These are phyloP conservation scores for Salarias fasciatus DNA, from an alignment of 2,797 vertebrate genomes.

Conservation along the genomic window DNA sequence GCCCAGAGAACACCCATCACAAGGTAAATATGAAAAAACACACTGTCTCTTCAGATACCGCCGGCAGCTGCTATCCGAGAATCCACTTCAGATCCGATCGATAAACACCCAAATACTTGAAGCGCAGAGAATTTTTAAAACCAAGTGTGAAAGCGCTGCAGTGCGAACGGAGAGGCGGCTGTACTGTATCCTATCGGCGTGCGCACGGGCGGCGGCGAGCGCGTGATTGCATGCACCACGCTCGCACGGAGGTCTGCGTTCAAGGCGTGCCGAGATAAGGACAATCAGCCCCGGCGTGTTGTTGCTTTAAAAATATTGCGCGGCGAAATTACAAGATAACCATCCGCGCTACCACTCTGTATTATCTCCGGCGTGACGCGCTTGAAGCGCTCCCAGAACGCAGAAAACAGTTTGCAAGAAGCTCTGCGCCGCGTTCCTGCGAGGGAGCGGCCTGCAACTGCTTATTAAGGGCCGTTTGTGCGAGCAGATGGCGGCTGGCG, in stretches of 20 bases:
- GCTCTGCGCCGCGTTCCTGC: too few relatives aligned
- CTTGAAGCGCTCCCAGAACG: slow-evolving; percentile 13
- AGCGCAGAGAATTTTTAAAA: not conserved
- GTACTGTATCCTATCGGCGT: not conserved
- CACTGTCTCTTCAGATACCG: too few relatives aligned
- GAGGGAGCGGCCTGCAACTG: too few relatives aligned
- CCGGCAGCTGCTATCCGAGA: not conserved
- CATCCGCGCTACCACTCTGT: slow-evolving; percentile 26
- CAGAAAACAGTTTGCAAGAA: not conserved
- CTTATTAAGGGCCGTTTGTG: not conserved
- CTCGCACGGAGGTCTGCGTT: slow-evolving; percentile 12
- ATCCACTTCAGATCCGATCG: not conserved
- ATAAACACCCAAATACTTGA: not conserved
- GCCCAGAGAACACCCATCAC: not conserved
- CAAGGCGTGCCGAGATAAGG: slow-evolving; percentile 36
- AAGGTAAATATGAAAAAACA: not conserved
- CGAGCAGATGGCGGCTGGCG: slow-evolving; percentile 42
- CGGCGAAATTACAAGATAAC: slow-evolving; percentile 42
- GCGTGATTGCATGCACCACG: slow-evolving; percentile 1
- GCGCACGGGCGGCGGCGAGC: not conserved
- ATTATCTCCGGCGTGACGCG: slow-evolving; percentile 28
- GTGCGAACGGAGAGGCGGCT: not conserved
- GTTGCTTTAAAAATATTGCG: slow-evolving; percentile 37
- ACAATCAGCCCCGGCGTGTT: slow-evolving; percentile 29
- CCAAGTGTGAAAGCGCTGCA: not conserved